phyloP scores from a whole-genome alignment of 2,113 vertebrate genomes.

The Gymnobelideus leadbeateri region DNA sequence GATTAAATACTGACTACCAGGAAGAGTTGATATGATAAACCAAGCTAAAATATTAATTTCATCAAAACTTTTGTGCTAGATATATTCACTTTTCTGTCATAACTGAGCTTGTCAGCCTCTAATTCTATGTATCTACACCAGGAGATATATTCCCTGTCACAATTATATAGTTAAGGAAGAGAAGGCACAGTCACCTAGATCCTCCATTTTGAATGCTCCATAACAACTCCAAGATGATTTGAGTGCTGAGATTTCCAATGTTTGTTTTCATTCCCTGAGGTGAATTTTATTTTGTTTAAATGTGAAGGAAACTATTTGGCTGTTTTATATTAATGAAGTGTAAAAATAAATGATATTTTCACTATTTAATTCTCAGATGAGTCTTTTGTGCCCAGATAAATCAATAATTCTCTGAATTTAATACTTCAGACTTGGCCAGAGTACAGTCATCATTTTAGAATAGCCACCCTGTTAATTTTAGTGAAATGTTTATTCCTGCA shows the following conservation, averaged over 20 bases:
- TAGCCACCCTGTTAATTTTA: constrained; percentile 38
- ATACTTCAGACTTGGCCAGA: constrained; percentile 65
- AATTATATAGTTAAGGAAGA: background rate
- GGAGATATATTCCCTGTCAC: background rate
- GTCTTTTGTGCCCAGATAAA: constrained; percentile 67
- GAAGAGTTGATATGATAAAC: background rate
- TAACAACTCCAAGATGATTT: background rate
- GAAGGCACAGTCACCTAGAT: background rate
- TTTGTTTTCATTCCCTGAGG: constrained; percentile 54
- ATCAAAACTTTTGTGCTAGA: background rate
- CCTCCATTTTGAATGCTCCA: background rate
- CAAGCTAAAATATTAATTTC: constrained; percentile 12
- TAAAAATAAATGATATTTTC: background rate
- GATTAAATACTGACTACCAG: constrained; percentile 19
- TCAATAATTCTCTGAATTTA: constrained; percentile 65
- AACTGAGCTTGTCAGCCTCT: background rate
- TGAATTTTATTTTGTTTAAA: constrained; percentile 60
- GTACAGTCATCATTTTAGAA: constrained; percentile 57
- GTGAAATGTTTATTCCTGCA: constrained; percentile 47
- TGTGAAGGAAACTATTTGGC: constrained; percentile 47
- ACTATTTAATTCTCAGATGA: constrained; percentile 42
- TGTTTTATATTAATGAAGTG: constrained; percentile 69
- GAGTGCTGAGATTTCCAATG: constrained; percentile 40
- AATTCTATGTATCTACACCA: background rate
- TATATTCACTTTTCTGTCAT: background rate